phyloP scores from a whole-genome alignment of 2,888 invertebrate genomes.

The Drosophila lutescens region DNA sequence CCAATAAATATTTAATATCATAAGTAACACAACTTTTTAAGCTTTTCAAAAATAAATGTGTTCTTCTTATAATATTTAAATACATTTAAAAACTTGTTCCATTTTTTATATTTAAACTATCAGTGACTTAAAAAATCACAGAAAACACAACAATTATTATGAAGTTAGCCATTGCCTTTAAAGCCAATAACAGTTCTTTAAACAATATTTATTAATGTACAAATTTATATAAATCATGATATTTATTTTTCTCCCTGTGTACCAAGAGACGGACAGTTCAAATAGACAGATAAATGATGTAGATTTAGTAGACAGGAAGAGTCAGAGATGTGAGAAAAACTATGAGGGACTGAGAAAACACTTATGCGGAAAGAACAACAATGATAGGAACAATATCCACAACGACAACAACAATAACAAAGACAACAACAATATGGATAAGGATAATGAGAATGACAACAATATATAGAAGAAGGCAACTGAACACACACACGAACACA shows the following conservation, averaged over 20 bases:
- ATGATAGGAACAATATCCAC: conserved; percentile 44
- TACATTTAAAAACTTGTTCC: too few species aligned
- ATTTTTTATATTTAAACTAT: too few species aligned
- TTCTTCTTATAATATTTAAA: too few species aligned
- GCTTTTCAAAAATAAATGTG: too few species aligned
- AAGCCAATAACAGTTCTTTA: too few species aligned
- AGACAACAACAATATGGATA: conserved; percentile 21
- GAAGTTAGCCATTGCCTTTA: too few species aligned
- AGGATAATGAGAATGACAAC: conserved; percentile 25
- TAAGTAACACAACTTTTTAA: too few species aligned
- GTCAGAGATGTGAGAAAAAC: conserved; percentile 8
- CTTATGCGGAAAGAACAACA: conserved; percentile 51
- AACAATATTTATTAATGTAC: neutral
- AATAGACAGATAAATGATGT: conserved; percentile 38
- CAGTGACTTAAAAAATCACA: too few species aligned
- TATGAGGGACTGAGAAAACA: conserved; percentile 36
- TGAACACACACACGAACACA: conserved; percentile 9
- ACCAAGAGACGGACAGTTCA: conserved; percentile 17
- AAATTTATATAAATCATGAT: too few species aligned
- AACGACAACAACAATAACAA: conserved; percentile 40
- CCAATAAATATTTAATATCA: too few species aligned
- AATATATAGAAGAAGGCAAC: conserved; percentile 16
- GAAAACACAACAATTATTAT: too few species aligned
- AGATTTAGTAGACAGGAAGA: conserved; percentile 47
- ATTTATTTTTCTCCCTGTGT: conserved; percentile 1